Evolutionary conservation across 92 coral and sea anemone genomes (phyloP).

Genomic region (Diadumene lineata): DNA sequence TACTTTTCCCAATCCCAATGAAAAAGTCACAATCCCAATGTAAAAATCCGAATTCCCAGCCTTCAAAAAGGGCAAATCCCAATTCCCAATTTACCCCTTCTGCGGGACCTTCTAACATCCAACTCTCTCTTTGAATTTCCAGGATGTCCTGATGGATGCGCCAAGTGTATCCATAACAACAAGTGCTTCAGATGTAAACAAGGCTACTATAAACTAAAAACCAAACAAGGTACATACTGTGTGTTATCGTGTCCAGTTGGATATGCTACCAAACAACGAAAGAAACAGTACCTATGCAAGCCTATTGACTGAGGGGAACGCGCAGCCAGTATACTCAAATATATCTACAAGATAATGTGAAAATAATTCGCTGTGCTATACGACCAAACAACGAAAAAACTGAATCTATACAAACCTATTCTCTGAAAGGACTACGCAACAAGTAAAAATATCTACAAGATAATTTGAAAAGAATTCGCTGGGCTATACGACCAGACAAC

Average conservation of each 20-base stretch:
- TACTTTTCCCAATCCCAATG: no score
- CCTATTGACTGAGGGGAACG: no score
- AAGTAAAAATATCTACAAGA: not conserved
- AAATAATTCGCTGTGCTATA: no score
- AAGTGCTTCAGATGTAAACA: conserved; percentile 39
- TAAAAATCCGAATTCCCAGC: no score
- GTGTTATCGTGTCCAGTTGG: conserved; percentile 35
- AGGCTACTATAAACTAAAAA: conserved; percentile 21
- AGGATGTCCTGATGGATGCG: conserved; percentile 30
- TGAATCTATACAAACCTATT: no score
- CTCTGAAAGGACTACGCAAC: not conserved
- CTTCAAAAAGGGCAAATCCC: no score
- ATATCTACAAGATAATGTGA: no score
- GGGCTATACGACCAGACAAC: no score
- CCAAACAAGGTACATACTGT: conserved; percentile 38
- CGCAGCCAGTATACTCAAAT: no score
- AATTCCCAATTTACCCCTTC: no score
- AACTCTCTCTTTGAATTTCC: not conserved
- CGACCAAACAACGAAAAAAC: no score
- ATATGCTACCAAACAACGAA: not conserved
- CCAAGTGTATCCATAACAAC: conserved; percentile 31
- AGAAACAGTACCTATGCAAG: not conserved
- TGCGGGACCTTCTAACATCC: not conserved
- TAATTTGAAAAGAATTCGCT: not conserved
- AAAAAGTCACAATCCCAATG: no score